Conservation (phyloP, 2,888 invertebrate genomes). For the Campoletis raptor region DNA sequence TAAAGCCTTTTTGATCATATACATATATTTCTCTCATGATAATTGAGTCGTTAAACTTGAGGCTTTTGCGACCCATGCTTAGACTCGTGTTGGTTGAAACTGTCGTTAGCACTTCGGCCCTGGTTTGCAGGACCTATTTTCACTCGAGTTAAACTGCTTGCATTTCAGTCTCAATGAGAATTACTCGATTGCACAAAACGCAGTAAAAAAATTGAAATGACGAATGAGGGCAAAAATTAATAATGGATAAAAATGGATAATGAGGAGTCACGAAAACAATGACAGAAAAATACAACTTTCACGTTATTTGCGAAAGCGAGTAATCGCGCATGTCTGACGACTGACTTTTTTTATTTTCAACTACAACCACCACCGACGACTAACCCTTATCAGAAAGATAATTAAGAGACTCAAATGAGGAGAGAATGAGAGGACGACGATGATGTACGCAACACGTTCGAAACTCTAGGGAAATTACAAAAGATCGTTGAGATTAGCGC, state of each 20-base stretch:
- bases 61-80: background rate
- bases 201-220: background rate
- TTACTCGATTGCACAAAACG: background rate
- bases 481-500: conserved; percentile 31
- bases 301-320: background rate
- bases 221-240: background rate
- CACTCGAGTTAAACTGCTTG: background rate
- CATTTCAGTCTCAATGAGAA: background rate
- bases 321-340: background rate
- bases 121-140: background rate
- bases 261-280: background rate
- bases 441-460: conserved; percentile 2
- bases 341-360: conserved; percentile 7
- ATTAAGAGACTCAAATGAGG: background rate
- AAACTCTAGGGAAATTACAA: conserved; percentile 44
- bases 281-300: background rate
- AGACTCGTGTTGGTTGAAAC: background rate
- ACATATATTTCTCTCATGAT: background rate
- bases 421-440: background rate
- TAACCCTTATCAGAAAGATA: conserved; percentile 7
- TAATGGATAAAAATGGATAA: background rate
- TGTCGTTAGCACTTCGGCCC: background rate
- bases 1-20: conserved; percentile 17
- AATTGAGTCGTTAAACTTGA: conserved; percentile 18
- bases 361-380: background rate